phyloP scores from a whole-genome alignment of 2,113 vertebrate genomes.

The Vulpes ferrilata region DNA sequence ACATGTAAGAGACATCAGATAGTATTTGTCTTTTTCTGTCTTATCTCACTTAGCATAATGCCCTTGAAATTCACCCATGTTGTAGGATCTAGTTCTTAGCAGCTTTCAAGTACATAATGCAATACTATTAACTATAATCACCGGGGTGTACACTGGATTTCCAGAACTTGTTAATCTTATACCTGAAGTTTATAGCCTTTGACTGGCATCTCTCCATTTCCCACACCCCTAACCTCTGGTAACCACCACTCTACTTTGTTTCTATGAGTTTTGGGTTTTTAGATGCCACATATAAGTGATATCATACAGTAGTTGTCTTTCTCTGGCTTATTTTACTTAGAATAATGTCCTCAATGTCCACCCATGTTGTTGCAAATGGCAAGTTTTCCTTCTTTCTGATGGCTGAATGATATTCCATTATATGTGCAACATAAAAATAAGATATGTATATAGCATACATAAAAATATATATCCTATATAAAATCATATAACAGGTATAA shows the following conservation, averaged over 20 bases:
- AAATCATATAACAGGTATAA: background rate
- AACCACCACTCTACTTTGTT: background rate
- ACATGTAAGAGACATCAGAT: background rate
- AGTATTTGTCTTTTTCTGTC: background rate
- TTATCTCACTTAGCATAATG: background rate
- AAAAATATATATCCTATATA: background rate
- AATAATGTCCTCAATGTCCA: background rate
- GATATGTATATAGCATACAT: background rate
- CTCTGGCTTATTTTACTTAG: background rate
- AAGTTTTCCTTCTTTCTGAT: background rate
- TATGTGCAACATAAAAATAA: background rate
- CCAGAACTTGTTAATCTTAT: background rate
- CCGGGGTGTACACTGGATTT: background rate
- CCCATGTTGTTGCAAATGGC: background rate
- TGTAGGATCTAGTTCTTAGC: background rate
- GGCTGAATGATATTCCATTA: background rate
- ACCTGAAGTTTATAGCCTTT: background rate
- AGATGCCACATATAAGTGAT: background rate
- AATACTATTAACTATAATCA: background rate
- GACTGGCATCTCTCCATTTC: background rate
- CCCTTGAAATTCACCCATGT: background rate
- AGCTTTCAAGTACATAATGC: background rate
- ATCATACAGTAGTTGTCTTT: background rate
- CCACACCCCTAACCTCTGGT: background rate
- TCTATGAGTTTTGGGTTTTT: background rate